phyloP scores from a whole-genome alignment of 2,888 invertebrate species.

The Anthophora plumipes region DNA sequence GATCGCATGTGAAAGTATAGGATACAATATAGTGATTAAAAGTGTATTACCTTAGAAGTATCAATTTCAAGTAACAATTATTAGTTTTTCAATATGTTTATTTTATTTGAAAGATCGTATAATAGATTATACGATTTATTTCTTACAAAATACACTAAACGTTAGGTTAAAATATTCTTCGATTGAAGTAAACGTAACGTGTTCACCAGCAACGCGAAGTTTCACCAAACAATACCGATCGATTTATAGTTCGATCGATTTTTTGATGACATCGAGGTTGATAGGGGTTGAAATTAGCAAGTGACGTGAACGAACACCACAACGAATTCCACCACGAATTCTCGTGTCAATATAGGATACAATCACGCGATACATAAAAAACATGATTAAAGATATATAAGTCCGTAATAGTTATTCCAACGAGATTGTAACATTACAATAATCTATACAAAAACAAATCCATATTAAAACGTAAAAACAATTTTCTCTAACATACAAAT shows the following conservation, averaged over 20 bases:
- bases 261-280: not conserved
- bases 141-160: not conserved
- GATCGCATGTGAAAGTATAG: too few relatives aligned
- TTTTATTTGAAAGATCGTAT: too few relatives aligned
- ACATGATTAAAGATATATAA: not conserved
- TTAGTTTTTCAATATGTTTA: too few relatives aligned
- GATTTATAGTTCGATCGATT: constrained; percentile 4
- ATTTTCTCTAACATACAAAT: not conserved
- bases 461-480: not conserved
- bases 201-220: not conserved
- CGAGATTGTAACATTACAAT: not conserved
- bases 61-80: too few relatives aligned
- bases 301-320: not conserved
- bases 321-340: not conserved
- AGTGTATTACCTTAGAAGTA: too few relatives aligned
- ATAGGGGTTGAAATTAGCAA: not conserved
- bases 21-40: too few relatives aligned
- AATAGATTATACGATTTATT: not conserved
- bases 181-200: too few relatives aligned
- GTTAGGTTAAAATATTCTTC: not conserved
- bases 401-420: not conserved
- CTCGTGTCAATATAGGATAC: not conserved
- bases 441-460: not conserved
- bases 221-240: not conserved
- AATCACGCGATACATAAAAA: constrained; percentile 18